Conservation (phyloP, 2,113 vertebrate genomes). For the Elephantulus edwardii region DNA sequence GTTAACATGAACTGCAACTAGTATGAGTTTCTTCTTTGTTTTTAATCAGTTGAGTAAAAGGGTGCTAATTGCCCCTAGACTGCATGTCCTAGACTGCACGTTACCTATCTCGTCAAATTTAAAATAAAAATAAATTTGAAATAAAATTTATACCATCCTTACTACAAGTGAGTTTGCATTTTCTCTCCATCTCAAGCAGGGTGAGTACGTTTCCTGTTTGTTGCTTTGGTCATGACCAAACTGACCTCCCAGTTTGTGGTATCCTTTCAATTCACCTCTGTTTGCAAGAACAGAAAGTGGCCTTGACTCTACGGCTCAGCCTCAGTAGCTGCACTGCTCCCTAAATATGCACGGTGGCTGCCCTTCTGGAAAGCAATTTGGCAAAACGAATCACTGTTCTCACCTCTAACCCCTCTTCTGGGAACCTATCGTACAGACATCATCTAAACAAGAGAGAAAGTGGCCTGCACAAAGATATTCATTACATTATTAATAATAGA, state of each 20-base stretch:
- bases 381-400: not conserved
- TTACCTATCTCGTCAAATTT: not conserved
- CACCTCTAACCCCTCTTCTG: slow-evolving; percentile 1
- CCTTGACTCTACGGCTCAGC: not conserved
- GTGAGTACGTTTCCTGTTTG: slow-evolving; percentile 5
- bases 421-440: slow-evolving; percentile 5
- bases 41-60: not conserved
- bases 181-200: slow-evolving; percentile 8
- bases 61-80: not conserved
- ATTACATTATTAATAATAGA: slow-evolving; percentile 11
- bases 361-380: slow-evolving; percentile 6
- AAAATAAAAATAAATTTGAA: too few relatives aligned
- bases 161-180: not conserved
- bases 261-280: not conserved
- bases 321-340: not conserved
- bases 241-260: not conserved
- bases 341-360: not conserved
- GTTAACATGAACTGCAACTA: too few relatives aligned
- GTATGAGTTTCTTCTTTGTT: not conserved
- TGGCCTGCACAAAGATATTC: not conserved
- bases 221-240: slow-evolving; percentile 6
- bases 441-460: not conserved
- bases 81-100: not conserved
- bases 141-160: too few relatives aligned
- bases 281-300: not conserved